phyloP scores from a whole-genome alignment of 2,797 vertebrate species.

The Pempheris klunzingeri region DNA sequence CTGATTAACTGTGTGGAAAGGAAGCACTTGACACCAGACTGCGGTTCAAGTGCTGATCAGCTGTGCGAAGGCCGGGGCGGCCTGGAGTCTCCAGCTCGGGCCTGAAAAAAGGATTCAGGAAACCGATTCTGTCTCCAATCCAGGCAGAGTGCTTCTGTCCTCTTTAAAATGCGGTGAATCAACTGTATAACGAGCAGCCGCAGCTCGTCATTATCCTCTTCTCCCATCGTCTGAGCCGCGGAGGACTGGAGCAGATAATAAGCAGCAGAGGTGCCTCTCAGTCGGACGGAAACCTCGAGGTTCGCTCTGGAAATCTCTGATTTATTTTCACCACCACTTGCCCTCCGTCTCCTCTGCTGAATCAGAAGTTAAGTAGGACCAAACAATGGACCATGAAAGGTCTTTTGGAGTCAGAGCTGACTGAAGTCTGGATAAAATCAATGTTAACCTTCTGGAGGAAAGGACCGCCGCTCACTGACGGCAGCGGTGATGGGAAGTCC shows the following conservation, averaged over 20 bases:
- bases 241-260: constrained; percentile 17
- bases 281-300: neutral
- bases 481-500: too few species aligned
- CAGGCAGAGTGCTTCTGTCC: neutral
- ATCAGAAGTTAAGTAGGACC: constrained; percentile 21
- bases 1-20: neutral
- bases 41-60: constrained; percentile 2
- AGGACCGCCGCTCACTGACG: neutral
- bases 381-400: constrained; percentile 25
- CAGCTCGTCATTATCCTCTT: constrained; percentile 15
- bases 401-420: constrained; percentile 17
- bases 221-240: constrained; percentile 18
- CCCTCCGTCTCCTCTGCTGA: neutral
- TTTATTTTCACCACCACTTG: constrained; percentile 18
- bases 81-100: neutral
- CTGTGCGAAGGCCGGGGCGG: neutral
- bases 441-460: neutral
- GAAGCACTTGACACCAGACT: neutral
- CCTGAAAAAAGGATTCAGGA: neutral
- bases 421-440: constrained; percentile 6
- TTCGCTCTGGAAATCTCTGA: neutral
- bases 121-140: neutral
- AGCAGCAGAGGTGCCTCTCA: constrained; percentile 9
- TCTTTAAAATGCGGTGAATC: neutral
- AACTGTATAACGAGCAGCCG: neutral